Conservation (phyloP, 1,140 invertebrate genomes). For the Pseudomyrmex dendroicus region DNA sequence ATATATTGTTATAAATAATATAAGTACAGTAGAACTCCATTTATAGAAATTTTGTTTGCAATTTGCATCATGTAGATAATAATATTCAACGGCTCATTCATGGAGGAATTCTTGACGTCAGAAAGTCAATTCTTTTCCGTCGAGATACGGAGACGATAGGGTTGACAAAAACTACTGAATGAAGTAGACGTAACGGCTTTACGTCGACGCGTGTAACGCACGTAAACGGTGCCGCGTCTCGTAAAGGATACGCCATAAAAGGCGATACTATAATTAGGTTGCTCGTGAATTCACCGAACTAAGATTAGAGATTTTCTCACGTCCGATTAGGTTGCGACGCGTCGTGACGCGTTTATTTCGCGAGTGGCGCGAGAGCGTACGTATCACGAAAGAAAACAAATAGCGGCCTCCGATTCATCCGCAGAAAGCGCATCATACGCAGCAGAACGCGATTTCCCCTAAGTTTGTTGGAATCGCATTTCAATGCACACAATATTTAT, state of each 20-base stretch:
- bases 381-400: constrained; percentile 57
- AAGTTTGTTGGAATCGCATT: constrained; percentile 1
- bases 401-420: neutral
- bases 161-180: constrained; percentile 70
- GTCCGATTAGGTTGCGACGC: constrained; percentile 43
- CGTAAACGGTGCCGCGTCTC: neutral
- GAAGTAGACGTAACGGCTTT: constrained; percentile 64
- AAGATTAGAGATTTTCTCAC: constrained; percentile 71
- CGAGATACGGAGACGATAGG: neutral
- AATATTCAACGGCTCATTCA: no score
- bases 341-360: constrained; percentile 33
- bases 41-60: no score
- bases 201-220: constrained; percentile 25
- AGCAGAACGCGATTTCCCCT: neutral
- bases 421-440: constrained; percentile 15
- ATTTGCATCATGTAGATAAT: no score
- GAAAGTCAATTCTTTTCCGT: constrained; percentile 65
- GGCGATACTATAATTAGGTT: constrained; percentile 74
- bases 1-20: no score
- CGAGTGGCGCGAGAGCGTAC: neutral
- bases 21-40: no score
- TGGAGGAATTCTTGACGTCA: constrained; percentile 71
- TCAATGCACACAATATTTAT: neutral
- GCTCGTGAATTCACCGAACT: constrained; percentile 40
- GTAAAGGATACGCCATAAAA: constrained; percentile 66